A percentile compares a stretch with the other conserved stretches of the same genome.
phyloP scores from a whole-genome alignment of 2,797 vertebrate species.

The Bradypodion ventrale region DNA sequence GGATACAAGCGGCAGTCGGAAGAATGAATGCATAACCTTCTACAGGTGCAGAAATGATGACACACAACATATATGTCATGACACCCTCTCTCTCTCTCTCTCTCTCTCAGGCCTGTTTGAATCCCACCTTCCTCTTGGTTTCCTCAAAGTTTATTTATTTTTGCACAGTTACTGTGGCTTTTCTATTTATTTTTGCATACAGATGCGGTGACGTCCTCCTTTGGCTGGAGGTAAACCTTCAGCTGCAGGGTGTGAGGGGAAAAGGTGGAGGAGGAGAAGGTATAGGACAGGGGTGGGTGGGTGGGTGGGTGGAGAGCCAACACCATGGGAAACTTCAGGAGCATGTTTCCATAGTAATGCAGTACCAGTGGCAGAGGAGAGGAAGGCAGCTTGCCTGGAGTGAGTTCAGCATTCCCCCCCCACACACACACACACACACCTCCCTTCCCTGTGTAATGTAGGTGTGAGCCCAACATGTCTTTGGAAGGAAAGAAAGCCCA shows the following conservation, averaged over 20 bases:
- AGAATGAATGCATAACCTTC: background rate
- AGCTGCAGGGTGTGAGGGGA: background rate
- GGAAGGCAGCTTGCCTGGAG: background rate
- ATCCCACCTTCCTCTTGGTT: background rate
- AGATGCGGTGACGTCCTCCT: background rate
- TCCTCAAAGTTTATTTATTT: background rate
- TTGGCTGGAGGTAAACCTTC: background rate
- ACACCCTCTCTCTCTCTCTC: too few relatives aligned
- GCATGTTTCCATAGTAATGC: constrained; percentile 46
- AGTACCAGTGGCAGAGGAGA: background rate
- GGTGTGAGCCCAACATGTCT: background rate
- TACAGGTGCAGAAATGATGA: too few relatives aligned
- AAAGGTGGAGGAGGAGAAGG: too few relatives aligned
- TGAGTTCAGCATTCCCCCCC: background rate
- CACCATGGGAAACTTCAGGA: background rate
- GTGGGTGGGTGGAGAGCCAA: background rate
- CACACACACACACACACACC: too few relatives aligned
- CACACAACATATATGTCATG: too few relatives aligned
- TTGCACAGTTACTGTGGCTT: background rate
- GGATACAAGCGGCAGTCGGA: background rate
- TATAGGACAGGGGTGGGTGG: too few relatives aligned
- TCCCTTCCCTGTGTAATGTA: background rate
- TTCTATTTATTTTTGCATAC: background rate
- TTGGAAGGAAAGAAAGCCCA: background rate
- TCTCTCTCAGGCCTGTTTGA: background rate